phyloP scores from a whole-genome alignment of 2,113 vertebrate species.

The Megaleporinus macrocephalus region DNA sequence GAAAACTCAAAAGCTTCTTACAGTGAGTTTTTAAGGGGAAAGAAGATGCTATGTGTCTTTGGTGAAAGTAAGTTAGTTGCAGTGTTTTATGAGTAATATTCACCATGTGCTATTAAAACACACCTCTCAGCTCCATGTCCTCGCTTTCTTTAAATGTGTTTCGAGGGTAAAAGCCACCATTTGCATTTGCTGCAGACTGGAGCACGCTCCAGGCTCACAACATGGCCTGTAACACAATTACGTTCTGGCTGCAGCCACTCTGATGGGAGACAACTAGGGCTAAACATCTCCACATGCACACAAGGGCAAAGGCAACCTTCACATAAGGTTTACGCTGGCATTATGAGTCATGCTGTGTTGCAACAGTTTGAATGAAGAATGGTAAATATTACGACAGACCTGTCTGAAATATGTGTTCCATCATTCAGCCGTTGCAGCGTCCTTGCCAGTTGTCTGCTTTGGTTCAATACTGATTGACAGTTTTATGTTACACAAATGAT shows the following conservation, averaged over 20 bases:
- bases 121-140: background rate
- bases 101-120: slow-evolving; percentile 5
- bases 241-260: slow-evolving; percentile 3
- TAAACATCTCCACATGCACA: slow-evolving; percentile 38
- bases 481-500: slow-evolving; percentile 4
- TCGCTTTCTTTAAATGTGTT: background rate
- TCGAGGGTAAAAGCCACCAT: slow-evolving; percentile 33
- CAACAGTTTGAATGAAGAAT: slow-evolving; percentile 2
- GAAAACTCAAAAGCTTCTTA: slow-evolving; percentile 31
- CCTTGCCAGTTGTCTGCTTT: slow-evolving; percentile 17
- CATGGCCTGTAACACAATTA: slow-evolving; percentile 42
- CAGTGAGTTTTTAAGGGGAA: slow-evolving; percentile 34
- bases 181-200: slow-evolving; percentile 51
- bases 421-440: slow-evolving; percentile 16
- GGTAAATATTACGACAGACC: background rate
- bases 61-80: slow-evolving; percentile 31
- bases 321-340: background rate
- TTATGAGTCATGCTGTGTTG: slow-evolving; percentile 1
- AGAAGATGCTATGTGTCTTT: slow-evolving; percentile 21
- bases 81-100: background rate
- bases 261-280: slow-evolving; percentile 1
- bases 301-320: background rate
- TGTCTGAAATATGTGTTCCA: slow-evolving; percentile 5
- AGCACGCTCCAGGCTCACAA: slow-evolving; percentile 38
- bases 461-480: background rate